Percentiles rank a stretch among this genome's conserved stretches.
phyloP scores from a whole-genome alignment of 2,113 vertebrate genomes.

The Nibea coibor region DNA sequence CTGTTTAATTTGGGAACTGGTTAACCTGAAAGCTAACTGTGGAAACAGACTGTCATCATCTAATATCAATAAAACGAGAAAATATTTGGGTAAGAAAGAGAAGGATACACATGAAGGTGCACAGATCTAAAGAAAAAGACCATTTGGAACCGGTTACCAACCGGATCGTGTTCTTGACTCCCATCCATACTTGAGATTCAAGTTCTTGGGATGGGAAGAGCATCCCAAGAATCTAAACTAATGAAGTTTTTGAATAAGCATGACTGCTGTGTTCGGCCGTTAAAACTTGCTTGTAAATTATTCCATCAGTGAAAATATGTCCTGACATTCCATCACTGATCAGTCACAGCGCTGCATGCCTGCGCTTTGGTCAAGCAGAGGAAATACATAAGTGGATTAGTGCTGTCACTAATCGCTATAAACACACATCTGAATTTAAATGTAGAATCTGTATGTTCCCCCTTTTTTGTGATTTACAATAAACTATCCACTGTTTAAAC shows the following conservation, averaged over 20 bases:
- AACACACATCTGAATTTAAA: not conserved
- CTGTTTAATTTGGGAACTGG: too few species aligned
- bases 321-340: conserved; percentile 33
- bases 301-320: conserved; percentile 5
- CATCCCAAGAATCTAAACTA: too few species aligned
- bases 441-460: too few species aligned
- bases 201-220: too few species aligned
- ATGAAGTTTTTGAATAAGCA: not conserved
- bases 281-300: not conserved
- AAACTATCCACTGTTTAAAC: not conserved
- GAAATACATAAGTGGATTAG: conserved; percentile 52
- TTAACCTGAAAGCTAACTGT: too few species aligned
- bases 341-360: conserved; percentile 12
- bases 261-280: not conserved
- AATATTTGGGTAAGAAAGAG: too few species aligned
- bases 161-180: too few species aligned
- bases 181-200: not conserved
- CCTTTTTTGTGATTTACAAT: not conserved
- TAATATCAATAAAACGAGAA: too few species aligned
- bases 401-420: conserved; percentile 3
- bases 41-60: too few species aligned
- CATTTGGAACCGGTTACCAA: too few species aligned
- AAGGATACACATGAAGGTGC: too few species aligned
- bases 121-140: too few species aligned
- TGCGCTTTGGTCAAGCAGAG: conserved; percentile 35